Conservation (phyloP, 2,797 vertebrate species). For the Pangasius sanitwongsei region DNA sequence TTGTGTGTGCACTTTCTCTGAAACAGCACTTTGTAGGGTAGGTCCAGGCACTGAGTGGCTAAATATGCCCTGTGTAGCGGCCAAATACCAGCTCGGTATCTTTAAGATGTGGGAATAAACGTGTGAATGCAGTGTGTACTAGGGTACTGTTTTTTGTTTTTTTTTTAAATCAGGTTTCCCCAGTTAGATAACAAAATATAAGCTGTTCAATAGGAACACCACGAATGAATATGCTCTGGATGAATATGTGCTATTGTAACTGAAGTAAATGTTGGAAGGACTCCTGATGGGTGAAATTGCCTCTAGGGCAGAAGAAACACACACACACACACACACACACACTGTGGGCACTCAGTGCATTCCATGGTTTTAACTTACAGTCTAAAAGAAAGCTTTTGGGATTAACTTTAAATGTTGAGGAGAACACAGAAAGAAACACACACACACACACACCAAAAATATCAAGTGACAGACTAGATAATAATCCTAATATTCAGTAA, state of each 20-base stretch:
- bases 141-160: background rate
- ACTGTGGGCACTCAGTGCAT: constrained; percentile 39
- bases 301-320: background rate
- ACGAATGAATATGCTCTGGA: background rate
- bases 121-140: constrained; percentile 10
- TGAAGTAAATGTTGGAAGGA: constrained; percentile 2
- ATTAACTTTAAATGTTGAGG: constrained; percentile 77
- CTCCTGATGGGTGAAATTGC: background rate
- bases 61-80: background rate
- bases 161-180: background rate
- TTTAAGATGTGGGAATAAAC: background rate
- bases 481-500: constrained; percentile 23
- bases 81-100: background rate
- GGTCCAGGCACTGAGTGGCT: background rate
- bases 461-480: constrained; percentile 24
- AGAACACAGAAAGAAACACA: background rate
- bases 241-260: constrained; percentile 9
- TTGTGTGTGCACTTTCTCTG: background rate
- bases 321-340: constrained; percentile 5
- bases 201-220: background rate
- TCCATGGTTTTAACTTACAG: constrained; percentile 73
- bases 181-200: background rate
- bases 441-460: background rate
- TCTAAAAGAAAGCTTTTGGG: constrained; percentile 75
- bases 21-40: background rate